Base-by-base conservation (phyloP, 2,113 vertebrate genomes). In the Pitta sordida region DNA sequence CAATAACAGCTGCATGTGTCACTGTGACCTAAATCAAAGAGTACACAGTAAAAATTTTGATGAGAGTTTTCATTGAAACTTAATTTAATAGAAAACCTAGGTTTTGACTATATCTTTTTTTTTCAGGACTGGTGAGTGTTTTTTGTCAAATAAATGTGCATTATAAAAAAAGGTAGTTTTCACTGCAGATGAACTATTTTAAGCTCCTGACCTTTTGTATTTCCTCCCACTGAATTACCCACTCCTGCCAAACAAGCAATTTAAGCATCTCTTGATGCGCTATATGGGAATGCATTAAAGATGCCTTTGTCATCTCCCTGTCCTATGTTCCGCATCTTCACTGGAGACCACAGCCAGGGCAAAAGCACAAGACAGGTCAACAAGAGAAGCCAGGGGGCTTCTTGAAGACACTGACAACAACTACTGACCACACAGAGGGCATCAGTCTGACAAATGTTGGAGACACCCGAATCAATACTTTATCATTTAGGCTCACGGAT, bases 321-420 rank as follows among this genome's bases (percentile, higher is more conserved):
- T 24, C 58, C 8, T 11, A 0, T 2, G 4, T 24, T 73, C 26
- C 41, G 29, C 2, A 0, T 18, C 26, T 74, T 24, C 64, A 5
- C 1, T 62, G 68, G 29, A 19, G 39, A 30, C 21, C 20, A 34
- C 32, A 85, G 16, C 11, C 27, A 58, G 11, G 29, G 5, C 13
- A 46, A 20, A 83, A 36, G 1, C 23, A 56, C 20, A 18, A 11
- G 4, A 14, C 20, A 43, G 34, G 15, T 27, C 84, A 93, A 37
- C 34, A 55, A 44, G 18, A 29, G 29, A 51, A 75, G 14, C 22
- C 37, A 78, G 43, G 12, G 8, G 11, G 32, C 6, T 43, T 62
- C 24, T 13, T 58, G 29, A 19, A 46, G 8, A 27, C 9, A 20
- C 11, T 53, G 46, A 3, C 10, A 2, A 30, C 14, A 41, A 62